Evolutionary conservation across 2,888 invertebrate species (phyloP), one percentile per base, ranked within the genome.

Genomic region (Cryptophagus acutangulus): DNA sequence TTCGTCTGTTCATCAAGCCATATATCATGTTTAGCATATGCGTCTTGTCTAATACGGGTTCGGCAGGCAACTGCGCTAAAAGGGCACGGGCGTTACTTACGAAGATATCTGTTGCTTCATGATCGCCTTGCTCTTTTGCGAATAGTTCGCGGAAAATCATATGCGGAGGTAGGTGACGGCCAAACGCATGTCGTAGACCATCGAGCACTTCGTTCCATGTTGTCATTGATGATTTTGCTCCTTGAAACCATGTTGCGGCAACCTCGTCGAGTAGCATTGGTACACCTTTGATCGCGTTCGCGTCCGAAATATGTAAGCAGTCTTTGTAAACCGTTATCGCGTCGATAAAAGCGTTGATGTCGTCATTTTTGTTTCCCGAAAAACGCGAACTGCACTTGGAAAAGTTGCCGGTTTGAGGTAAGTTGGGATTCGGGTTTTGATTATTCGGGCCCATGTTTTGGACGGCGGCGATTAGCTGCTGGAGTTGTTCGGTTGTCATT

Each of bases 221-320:
- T 8, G 15, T 29, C 3, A 50, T n/a, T 6, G 36, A 18, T 8
- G 12, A 2, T 39, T 47, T 49, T 8, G 40, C 38, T 4, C 51
- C 49, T 40, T 52, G 51, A 30, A 31, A 52, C 48, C 53, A 55
- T 8, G 46, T 42, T 2, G 47, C 49, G 12, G 47, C 51, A 15
- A 20, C 16, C n/a, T 36, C 34, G 13, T 42, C 40, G 4, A 55
- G 28, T 12, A 54, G 40, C 49, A 55, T 49, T 2, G 51, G 45
- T 17, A 55, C 36, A n/a, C 51, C 54, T 9, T 30, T 33, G 14
- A 51, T 31, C 14, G 52, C 52, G 20, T 52, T 20, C 6, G 6
- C 24, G n/a, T 20, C 49, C 4, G 46, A 37, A 3, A 54, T 31
- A 20, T 39, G 34, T 14, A 38, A 33, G 25, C 53, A 55, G 12